A percentile compares a stretch with the other conserved stretches of the same genome.
These are phyloP conservation scores for Ammospiza caudacuta DNA, from an alignment of 2,113 vertebrate genomes.

Conservation along the genomic window DNA sequence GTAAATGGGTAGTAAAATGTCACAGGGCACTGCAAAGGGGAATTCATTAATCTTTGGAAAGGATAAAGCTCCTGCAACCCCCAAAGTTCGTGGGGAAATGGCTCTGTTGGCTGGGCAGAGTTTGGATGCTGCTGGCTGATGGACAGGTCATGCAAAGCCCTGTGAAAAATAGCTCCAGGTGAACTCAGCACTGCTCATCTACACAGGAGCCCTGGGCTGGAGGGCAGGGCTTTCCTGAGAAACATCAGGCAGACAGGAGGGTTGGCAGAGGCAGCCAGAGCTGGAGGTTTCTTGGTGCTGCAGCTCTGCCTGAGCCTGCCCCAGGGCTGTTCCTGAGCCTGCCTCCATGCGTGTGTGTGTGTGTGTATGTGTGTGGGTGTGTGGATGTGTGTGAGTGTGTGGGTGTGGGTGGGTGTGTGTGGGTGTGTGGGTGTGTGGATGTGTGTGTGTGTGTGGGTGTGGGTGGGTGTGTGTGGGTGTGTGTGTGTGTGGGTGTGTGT, in stretches of 20 bases:
- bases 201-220: neutral
- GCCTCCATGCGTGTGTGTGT: accelerated
- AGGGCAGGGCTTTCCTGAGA: neutral
- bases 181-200: neutral
- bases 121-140: neutral
- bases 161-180: neutral
- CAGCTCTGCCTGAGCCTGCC: neutral
- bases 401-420: no score
- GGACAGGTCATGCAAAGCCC: neutral
- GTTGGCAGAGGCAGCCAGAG: neutral
- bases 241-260: neutral
- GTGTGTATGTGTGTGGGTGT: no score
- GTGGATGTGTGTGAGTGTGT: no score
- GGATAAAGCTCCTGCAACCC: neutral
- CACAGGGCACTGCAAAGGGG: neutral
- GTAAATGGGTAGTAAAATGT: neutral
- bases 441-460: no score
- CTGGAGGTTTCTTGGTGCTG: neutral
- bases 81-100: neutral
- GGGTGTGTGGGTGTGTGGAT: no score
- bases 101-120: neutral
- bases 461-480: no score
- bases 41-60: slow-evolving; percentile 3
- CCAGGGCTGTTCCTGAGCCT: neutral
- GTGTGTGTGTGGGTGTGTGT: no score